These are phyloP conservation scores for Macrophya alboannulata DNA, from an alignment of 2,888 invertebrate genomes.

Conservation along the genomic window DNA sequence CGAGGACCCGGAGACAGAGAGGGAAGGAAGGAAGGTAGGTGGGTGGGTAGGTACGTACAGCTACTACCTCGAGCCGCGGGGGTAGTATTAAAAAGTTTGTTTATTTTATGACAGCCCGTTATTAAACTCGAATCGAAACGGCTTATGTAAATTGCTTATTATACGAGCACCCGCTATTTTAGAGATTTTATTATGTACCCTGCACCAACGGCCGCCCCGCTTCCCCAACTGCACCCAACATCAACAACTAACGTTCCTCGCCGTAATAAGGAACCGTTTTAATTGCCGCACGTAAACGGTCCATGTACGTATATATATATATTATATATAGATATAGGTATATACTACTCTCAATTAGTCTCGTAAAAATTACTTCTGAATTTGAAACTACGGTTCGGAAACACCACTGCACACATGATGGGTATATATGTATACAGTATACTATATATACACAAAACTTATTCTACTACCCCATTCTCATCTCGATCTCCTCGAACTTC, in stretches of 20 bases:
- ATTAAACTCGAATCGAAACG: constrained; percentile 72
- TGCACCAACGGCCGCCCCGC: not conserved
- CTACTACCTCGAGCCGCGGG: constrained; percentile 30
- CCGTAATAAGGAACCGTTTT: constrained; percentile 65
- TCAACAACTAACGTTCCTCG: not conserved
- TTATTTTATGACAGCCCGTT: constrained; percentile 68
- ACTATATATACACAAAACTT: not conserved
- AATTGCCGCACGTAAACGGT: constrained; percentile 71
- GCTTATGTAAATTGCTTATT: constrained; percentile 76
- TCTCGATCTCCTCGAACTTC: constrained; percentile 14
- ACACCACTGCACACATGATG: not conserved
- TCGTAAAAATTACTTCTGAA: not conserved
- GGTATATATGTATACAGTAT: no score
- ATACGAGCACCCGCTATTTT: constrained; percentile 70
- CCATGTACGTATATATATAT: not conserved
- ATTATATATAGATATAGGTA: not conserved
- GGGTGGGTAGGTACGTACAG: not conserved
- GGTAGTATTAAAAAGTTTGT: constrained; percentile 69
- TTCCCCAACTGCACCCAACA: not conserved
- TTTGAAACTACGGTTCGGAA: not conserved
- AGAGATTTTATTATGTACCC: constrained; percentile 70
- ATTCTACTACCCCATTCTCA: not conserved
- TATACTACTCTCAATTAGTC: not conserved
- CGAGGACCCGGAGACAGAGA: not conserved
- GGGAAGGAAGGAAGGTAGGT: not conserved